phyloP scores from a whole-genome alignment of 2,797 vertebrate genomes.

The Amblyopsis hoosieri region DNA sequence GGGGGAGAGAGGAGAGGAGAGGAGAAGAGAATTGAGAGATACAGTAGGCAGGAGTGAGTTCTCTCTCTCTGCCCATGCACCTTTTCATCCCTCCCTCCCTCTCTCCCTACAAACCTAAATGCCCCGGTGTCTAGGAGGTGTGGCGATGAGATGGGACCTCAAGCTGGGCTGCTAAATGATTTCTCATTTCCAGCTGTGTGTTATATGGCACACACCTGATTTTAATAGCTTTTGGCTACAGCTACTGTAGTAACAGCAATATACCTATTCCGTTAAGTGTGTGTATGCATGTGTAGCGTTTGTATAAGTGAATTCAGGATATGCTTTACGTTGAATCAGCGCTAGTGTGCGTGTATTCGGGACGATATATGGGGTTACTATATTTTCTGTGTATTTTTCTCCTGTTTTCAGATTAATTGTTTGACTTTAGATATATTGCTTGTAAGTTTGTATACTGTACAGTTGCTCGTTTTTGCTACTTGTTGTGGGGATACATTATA shows the following conservation, averaged over 20 bases:
- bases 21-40: background rate
- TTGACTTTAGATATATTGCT: no score
- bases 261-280: background rate
- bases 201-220: conserved; percentile 46
- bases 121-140: conserved; percentile 28
- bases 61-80: background rate
- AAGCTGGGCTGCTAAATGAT: conserved; percentile 62
- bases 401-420: no score
- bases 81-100: conserved; percentile 15
- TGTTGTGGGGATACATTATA: no score
- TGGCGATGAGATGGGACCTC: conserved; percentile 38
- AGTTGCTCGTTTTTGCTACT: no score
- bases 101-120: conserved; percentile 10
- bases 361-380: background rate
- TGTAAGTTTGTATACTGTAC: no score
- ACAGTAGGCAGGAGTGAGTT: conserved; percentile 19
- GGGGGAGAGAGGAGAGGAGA: conserved; percentile 8
- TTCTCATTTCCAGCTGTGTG: conserved; percentile 63
- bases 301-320: conserved; percentile 1
- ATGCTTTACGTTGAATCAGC: conserved; percentile 30
- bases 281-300: background rate
- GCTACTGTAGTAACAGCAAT: conserved; percentile 24
- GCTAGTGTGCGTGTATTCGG: background rate
- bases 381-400: background rate
- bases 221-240: conserved; percentile 27